Evolutionary conservation across 2,113 vertebrate genomes (phyloP).

Genomic region (Planiliza haematocheilus): DNA sequence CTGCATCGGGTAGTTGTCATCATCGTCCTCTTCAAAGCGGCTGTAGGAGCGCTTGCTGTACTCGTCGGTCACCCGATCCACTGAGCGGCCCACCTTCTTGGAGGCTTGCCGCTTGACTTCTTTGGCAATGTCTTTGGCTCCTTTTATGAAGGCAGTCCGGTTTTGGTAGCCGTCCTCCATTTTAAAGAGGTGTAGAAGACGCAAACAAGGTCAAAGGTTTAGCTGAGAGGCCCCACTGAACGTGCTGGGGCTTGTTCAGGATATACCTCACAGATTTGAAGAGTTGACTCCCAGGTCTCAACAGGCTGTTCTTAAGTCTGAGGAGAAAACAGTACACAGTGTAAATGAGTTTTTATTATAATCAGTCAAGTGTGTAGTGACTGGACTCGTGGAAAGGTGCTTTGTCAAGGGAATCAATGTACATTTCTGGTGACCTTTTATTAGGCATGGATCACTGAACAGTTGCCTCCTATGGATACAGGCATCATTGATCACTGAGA

Average conservation of each 20-base stretch:
- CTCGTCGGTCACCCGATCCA: slow-evolving; percentile 91
- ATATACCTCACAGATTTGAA: slow-evolving; percentile 27
- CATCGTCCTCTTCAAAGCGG: slow-evolving; percentile 94
- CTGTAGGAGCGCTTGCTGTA: slow-evolving; percentile 94
- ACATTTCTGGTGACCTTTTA: neutral
- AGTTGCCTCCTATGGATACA: too few relatives aligned
- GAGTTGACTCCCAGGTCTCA: neutral
- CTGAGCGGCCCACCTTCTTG: slow-evolving; percentile 92
- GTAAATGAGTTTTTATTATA: neutral
- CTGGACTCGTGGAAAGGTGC: too few relatives aligned
- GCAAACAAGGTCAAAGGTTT: slow-evolving; percentile 7
- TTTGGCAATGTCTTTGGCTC: slow-evolving; percentile 97
- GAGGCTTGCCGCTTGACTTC: slow-evolving; percentile 93
- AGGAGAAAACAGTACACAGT: neutral
- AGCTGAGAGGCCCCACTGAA: slow-evolving; percentile 15
- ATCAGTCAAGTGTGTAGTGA: too few relatives aligned
- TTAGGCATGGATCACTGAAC: neutral
- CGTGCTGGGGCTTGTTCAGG: slow-evolving; percentile 9
- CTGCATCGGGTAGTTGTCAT: slow-evolving; percentile 87
- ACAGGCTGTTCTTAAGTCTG: slow-evolving; percentile 40
- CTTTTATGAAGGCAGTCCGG: slow-evolving; percentile 94
- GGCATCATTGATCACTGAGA: neutral
- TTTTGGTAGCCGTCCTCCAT: slow-evolving; percentile 93
- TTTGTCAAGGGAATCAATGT: neutral
- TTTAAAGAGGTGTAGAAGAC: slow-evolving; percentile 45